Evolutionary conservation across 2,113 vertebrate genomes (phyloP).

Genomic region (Chelonoidis abingdonii): DNA sequence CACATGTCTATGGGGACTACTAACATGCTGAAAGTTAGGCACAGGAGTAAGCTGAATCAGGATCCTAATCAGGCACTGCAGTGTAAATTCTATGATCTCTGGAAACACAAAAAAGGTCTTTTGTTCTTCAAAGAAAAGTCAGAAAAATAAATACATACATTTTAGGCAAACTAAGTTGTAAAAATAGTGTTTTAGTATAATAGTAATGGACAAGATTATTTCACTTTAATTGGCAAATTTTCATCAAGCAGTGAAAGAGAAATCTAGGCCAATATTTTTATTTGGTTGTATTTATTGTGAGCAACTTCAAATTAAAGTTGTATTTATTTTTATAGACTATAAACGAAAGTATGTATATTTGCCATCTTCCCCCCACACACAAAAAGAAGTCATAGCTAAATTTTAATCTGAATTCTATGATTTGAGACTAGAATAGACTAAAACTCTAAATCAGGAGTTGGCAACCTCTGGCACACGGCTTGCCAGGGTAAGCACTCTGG

Average conservation of each 20-base stretch:
- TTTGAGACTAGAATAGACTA: not conserved
- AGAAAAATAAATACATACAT: not conserved
- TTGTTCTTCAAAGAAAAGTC: not conserved
- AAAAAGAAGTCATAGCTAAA: not conserved
- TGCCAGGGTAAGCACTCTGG: too few relatives aligned
- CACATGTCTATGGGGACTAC: not conserved
- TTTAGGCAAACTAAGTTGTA: not conserved
- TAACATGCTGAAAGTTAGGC: not conserved
- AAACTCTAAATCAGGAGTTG: not conserved
- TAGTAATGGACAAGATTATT: not conserved
- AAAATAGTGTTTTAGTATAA: not conserved
- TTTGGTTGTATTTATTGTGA: not conserved
- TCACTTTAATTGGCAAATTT: not conserved
- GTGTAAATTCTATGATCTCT: not conserved
- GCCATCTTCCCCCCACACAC: not conserved
- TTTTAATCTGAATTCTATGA: not conserved
- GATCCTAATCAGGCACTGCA: not conserved
- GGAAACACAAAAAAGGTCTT: not conserved
- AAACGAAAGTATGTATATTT: too few relatives aligned
- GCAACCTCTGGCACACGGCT: too few relatives aligned
- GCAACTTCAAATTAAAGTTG: not conserved
- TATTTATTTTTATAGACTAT: not conserved
- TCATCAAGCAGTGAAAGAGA: not conserved
- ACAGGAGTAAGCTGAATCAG: not conserved
- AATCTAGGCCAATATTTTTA: not conserved